A percentile compares a stretch with the other conserved stretches of the same genome.
Conservation (phyloP, 2,797 vertebrate genomes). For the Sebastolobus altivelis region DNA sequence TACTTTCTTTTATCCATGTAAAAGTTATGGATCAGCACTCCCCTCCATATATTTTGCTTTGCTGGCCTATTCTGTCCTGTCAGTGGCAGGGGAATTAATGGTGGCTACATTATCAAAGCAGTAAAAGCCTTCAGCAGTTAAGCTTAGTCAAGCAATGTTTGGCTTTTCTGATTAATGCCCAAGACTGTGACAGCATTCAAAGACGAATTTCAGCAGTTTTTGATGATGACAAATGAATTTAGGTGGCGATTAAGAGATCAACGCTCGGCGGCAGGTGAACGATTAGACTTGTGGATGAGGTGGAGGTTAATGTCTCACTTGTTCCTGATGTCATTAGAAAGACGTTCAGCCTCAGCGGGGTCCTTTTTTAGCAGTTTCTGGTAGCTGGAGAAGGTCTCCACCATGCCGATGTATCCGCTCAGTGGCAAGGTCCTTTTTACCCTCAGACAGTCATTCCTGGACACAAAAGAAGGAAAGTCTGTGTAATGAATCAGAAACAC, state of each 20-base stretch:
- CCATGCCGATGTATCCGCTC: conserved; percentile 71
- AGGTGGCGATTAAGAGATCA: conserved; percentile 29
- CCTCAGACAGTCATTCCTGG: conserved; percentile 72
- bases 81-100: conserved; percentile 67
- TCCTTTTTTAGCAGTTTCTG: conserved; percentile 71
- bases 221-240: conserved; percentile 47
- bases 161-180: conserved; percentile 68
- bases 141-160: conserved; percentile 73
- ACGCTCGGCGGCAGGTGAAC: not conserved
- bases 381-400: conserved; percentile 78
- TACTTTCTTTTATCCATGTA: conserved; percentile 50
- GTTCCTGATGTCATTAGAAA: conserved; percentile 64
- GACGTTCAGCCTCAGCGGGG: conserved; percentile 66
- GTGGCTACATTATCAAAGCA: conserved; percentile 60
- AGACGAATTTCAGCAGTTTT: conserved; percentile 57
- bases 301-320: conserved; percentile 65
- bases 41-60: conserved; percentile 57
- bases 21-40: conserved; percentile 68
- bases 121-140: conserved; percentile 60
- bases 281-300: not conserved
- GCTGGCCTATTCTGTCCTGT: conserved; percentile 63
- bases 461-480: not conserved
- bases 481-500: not conserved
- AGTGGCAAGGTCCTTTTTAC: conserved; percentile 62
- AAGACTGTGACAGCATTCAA: conserved; percentile 48